A percentile compares a stretch with the other conserved stretches of the same genome.
phyloP scores from a whole-genome alignment of 2,113 vertebrate genomes.

The Eptesicus fuscus region DNA sequence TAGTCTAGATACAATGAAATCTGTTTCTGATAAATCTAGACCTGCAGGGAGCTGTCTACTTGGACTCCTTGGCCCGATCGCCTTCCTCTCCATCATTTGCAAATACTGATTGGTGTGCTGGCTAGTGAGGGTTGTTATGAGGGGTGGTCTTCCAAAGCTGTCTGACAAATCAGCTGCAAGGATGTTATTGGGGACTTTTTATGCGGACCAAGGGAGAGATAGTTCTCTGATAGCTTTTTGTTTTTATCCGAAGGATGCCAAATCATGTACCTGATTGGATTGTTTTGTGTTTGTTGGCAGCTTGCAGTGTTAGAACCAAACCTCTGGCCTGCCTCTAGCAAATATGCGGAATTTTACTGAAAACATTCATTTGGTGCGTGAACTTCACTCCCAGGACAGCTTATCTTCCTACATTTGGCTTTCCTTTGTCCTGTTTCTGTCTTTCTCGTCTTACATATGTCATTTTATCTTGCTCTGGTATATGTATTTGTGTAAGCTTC shows the following conservation, averaged over 20 bases:
- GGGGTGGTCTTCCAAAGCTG: neutral
- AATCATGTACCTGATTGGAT: conserved; percentile 1
- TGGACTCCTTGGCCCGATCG: neutral
- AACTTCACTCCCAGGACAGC: neutral
- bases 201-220: neutral
- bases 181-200: neutral
- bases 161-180: neutral
- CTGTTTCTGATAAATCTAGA: neutral
- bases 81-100: neutral
- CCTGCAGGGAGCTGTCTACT: neutral
- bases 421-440: neutral
- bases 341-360: conserved; percentile 2
- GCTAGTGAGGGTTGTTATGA: neutral
- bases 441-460: conserved; percentile 1
- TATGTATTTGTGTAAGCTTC: conserved; percentile 39
- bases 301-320: conserved; percentile 12
- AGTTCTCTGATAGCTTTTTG: neutral
- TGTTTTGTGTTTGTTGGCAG: neutral
- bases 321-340: neutral
- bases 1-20: conserved; percentile 25
- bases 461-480: conserved; percentile 6
- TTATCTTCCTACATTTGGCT: conserved; percentile 12
- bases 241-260: conserved; percentile 17
- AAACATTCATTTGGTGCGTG: neutral
- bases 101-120: neutral